These are phyloP conservation scores for Lepidurus apus DNA, from an alignment of 1,140 invertebrate species.

Conservation along the genomic window DNA sequence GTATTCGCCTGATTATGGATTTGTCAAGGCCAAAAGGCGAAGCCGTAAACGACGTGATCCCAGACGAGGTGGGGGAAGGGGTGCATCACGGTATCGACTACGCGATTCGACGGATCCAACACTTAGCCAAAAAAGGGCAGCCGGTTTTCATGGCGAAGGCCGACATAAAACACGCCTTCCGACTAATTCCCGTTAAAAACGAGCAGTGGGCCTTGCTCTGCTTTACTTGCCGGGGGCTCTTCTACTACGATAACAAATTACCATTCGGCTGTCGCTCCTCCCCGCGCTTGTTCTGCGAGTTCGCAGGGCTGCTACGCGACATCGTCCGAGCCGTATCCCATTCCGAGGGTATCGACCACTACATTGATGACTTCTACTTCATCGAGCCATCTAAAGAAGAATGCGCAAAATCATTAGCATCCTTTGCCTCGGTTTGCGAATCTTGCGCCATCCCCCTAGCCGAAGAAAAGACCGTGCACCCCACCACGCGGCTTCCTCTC, in stretches of 20 bases:
- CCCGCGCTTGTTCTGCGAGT: background rate
- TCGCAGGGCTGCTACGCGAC: slow-evolving; percentile 10
- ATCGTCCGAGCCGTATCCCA: background rate
- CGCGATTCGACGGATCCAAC: background rate
- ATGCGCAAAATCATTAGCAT: background rate
- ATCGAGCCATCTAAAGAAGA: background rate
- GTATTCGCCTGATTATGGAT: background rate
- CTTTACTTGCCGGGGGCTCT: background rate
- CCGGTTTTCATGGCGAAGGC: slow-evolving; percentile 19
- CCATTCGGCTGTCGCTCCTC: slow-evolving; percentile 9
- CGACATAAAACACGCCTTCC: slow-evolving; percentile 22
- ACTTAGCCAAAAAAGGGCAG: background rate
- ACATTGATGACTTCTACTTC: slow-evolving; percentile 24
- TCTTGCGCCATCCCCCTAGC: slow-evolving; percentile 12
- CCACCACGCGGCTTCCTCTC: background rate
- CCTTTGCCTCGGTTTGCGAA: background rate
- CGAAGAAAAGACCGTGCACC: background rate
- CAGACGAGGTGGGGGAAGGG: background rate
- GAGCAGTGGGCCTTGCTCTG: background rate
- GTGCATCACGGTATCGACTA: background rate
- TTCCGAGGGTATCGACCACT: background rate
- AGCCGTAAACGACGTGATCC: background rate
- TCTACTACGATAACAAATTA: background rate
- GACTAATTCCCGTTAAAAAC: background rate
- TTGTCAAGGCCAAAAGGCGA: background rate